Evolutionary conservation across 2,797 vertebrate species (phyloP), one percentile per base, ranked within the genome.

Genomic region (Crenuchus spilurus): DNA sequence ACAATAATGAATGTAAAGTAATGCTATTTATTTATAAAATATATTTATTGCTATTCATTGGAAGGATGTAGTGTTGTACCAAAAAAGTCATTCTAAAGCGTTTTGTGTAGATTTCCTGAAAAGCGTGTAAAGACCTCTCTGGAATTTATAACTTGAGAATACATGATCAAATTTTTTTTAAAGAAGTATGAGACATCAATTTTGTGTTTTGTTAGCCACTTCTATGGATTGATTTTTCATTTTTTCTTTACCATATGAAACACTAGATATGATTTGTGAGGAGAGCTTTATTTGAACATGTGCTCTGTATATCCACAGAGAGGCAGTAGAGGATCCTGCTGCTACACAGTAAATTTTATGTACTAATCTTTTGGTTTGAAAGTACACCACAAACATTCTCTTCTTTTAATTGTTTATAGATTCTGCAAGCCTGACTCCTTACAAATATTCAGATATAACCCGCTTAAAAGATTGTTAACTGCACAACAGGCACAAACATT

Each of bases 131-230:
- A 22, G 18, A 33, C 7, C 54, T 37, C 41, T 61, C 14, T 48
- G 35, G 20, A 73, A 28, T 44, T 48, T 48, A 16, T 24, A 76
- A 79, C 71, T 74, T 75, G 70, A 84, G 76, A 70, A 18, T 62
- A 48, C 72, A 66, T 75, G 82, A 87, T 85, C 77, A 87, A 86
- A 86, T 33, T 18, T 61, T 20, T 6, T 68, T 61, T 30, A 8
- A 31, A 33, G 13, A 69, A 46, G 60, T 79, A 60, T 70, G 37
- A 14, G 76, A 62, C 80, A 54, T 39, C 48, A 61, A 64, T 70
- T 37, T 55, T 54, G 49, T 68, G 42, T 49, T 69, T 26, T 44
- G 26, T 73, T 22, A 55, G 5, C 41, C n/a, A n/a, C 60, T 60
- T 70, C 20, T 64, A 51, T 80, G 24, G 42, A 18, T 46, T 14